Base-by-base conservation (phyloP, 1,140 invertebrate species). In the Leguminivora glycinivorella region DNA sequence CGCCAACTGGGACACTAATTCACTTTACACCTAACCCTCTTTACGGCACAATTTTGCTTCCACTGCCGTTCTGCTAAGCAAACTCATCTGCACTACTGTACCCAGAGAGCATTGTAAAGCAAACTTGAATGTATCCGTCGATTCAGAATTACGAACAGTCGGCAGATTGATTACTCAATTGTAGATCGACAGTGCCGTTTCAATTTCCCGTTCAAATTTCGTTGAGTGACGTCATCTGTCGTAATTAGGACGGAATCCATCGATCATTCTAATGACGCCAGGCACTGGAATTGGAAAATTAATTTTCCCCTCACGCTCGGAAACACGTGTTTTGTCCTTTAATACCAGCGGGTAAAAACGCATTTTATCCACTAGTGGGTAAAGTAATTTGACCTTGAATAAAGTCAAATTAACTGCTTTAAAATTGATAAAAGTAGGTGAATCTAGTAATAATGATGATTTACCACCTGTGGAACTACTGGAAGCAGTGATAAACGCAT, bases 251-350 rank as follows among this genome's bases (percentile, higher is more conserved):
- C 73, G 70, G 68, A 75, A 71, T 68, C 71, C 77, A 85, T 87
- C 78, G 79, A 84, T 87, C 83, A 82, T 81, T 56, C 75, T 79
- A 83, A 83, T 80, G 82, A 83, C 75, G 75, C 26, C 24, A 58
- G 69, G 14, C 38, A 38, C 56, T 40, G 58, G 31, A 43, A 68
- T 68, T 43, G 29, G 24, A n/a, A 68, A 68, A 43, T 68, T 43
- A 34, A 31, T 34, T 63, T 31, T n/a, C n/a, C n/a, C n/a, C n/a
- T n/a, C n/a, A n/a, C n/a, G n/a, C n/a, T n/a, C n/a, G n/a, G n/a
- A n/a, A n/a, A n/a, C n/a, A n/a, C n/a, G n/a, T n/a, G n/a, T n/a
- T n/a, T n/a, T n/a, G n/a, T n/a, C n/a, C n/a, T n/a, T n/a, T n/a
- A n/a, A n/a, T n/a, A n/a, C n/a, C n/a, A n/a, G n/a, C n/a, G n/a